Base-by-base conservation (phyloP, 1,140 invertebrate species). In the Drosophila leontia region DNA sequence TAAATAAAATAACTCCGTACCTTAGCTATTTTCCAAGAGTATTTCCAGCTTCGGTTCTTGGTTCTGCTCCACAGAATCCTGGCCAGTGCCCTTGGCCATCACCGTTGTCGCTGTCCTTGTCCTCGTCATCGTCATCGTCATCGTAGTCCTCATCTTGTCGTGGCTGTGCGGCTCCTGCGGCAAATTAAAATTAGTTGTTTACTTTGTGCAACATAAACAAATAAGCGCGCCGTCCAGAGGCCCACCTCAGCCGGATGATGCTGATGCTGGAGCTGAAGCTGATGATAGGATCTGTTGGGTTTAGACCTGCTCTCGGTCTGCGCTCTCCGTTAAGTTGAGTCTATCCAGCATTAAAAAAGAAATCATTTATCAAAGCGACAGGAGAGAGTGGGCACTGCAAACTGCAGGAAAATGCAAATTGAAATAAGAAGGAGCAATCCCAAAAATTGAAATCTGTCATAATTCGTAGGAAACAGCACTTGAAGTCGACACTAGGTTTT, bases 111-210 rank as follows among this genome's bases (percentile, higher is more conserved):
- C 42, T 35, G 11, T 63, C 64, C 12, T 64, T 32, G 29, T 63
- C 45, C 19, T 47, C 12, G 19, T 45, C 50, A 3, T 19, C 19
- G 19, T 45, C 45, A 1, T 62, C 65, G 51, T 69, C 55, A 17
- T 58, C 60, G 45, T 65, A 42, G 55, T 76, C 60, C 29, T 75
- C 74, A 56, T 68, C 39, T 78, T 76, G 58, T 75, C 75, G 57
- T 84, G 67, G 77, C 17, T 80, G 80, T 80, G 84, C 77, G 77
- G 74, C 80, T 87, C 84, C 84, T 87, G 84, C 84, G 84, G 84
- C 84, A 88, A 87, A 87, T 87, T 88, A 88, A 87, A 87, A 87
- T 87, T 88, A 88, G 84, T 87, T 87, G 84, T 87, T 88, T 87
- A 84, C 80, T 87, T 83, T 87, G 84, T 79, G 77, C 77, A 87